Conservation (phyloP, 2,113 vertebrate species). For the Mystacornis crossleyi region DNA sequence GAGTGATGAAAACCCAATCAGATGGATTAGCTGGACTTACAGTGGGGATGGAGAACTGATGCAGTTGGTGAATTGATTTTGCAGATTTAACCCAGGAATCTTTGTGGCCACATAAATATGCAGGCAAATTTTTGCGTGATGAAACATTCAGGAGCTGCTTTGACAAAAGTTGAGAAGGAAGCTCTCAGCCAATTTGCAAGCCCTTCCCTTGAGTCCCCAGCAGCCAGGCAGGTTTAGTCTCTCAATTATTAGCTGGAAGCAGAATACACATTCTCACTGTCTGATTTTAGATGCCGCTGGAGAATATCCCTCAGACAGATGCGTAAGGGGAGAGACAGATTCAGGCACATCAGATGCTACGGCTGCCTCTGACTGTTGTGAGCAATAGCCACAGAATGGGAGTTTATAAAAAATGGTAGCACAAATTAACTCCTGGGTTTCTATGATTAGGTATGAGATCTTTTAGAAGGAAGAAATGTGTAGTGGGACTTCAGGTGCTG, state of each 20-base stretch:
- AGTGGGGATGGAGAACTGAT: neutral
- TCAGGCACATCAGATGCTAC: neutral
- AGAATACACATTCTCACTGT: neutral
- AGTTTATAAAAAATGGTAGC: neutral
- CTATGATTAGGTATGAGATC: neutral
- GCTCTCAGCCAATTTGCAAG: slow-evolving; percentile 26
- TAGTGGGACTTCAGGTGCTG: neutral
- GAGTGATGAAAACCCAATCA: neutral
- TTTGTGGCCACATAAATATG: neutral
- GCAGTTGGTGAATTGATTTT: neutral
- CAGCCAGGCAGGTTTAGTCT: slow-evolving; percentile 37
- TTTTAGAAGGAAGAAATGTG: neutral
- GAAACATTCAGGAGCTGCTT: slow-evolving; percentile 27
- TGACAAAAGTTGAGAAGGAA: neutral
- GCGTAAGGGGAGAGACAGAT: neutral
- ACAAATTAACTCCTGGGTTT: neutral
- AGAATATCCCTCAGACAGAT: neutral
- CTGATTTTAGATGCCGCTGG: neutral
- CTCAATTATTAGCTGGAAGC: slow-evolving; percentile 54
- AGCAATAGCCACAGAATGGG: neutral
- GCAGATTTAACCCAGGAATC: neutral
- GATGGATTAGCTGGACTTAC: neutral
- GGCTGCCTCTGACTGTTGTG: neutral
- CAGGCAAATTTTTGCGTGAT: neutral
- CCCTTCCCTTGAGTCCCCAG: slow-evolving; percentile 3